Conservation (phyloP, 2,888 invertebrate species). For the Troides oblongomaculatus region DNA sequence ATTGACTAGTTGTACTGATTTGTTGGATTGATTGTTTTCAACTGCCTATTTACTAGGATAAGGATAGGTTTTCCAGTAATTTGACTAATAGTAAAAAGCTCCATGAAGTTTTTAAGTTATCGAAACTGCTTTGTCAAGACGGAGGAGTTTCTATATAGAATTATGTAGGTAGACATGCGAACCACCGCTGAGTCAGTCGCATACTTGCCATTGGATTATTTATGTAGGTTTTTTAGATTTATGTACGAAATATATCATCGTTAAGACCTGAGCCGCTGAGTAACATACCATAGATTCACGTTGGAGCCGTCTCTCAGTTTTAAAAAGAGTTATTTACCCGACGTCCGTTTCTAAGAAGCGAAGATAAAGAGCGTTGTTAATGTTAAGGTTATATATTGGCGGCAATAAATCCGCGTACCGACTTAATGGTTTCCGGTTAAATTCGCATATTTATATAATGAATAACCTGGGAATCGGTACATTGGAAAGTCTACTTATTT, state of each 20-base stretch:
- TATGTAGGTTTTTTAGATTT: not conserved
- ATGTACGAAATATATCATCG: slow-evolving; percentile 12
- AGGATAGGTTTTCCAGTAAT: no score
- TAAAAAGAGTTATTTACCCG: not conserved
- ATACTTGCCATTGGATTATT: not conserved
- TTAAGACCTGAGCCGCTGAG: slow-evolving; percentile 3
- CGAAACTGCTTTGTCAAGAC: no score
- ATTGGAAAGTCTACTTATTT: not conserved
- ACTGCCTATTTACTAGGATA: no score
- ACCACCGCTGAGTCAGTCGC: not conserved
- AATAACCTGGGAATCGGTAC: slow-evolving; percentile 31
- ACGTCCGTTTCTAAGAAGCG: slow-evolving; percentile 15
- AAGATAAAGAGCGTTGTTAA: slow-evolving; percentile 23
- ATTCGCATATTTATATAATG: slow-evolving; percentile 38
- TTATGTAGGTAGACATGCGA: not conserved
- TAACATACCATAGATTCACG: not conserved
- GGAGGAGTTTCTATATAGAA: no score
- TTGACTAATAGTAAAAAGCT: no score
- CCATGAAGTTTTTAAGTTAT: no score
- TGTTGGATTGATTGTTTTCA: no score
- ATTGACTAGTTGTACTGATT: no score
- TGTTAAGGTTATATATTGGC: slow-evolving; percentile 36
- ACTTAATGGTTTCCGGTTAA: slow-evolving; percentile 38
- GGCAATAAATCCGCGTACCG: slow-evolving; percentile 37
- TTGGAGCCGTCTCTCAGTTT: not conserved